Evolutionary conservation across 2,888 invertebrate genomes (phyloP).

Genomic region (Meganola albula): DNA sequence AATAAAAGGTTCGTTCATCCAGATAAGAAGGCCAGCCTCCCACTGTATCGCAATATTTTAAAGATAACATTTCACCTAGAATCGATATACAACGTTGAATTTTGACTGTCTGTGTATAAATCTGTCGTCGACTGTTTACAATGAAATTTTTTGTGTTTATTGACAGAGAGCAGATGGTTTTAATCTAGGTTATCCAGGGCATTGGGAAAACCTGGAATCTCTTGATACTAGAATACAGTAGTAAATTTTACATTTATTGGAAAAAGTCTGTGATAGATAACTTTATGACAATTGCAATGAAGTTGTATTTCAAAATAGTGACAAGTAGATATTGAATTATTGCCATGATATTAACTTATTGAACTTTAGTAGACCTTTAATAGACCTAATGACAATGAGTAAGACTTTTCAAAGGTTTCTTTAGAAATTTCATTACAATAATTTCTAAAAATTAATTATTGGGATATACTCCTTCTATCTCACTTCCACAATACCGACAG

Average conservation of each 20-base stretch:
- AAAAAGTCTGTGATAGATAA: too few species aligned
- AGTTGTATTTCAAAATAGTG: too few species aligned
- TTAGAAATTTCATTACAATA: too few species aligned
- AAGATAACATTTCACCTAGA: conserved; percentile 18
- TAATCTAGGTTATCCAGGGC: conserved; percentile 19
- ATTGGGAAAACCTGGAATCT: conserved; percentile 11
- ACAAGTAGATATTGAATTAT: too few species aligned
- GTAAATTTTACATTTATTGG: neutral
- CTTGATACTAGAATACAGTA: conserved; percentile 15
- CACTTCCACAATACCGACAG: too few species aligned
- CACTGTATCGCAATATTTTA: conserved; percentile 28
- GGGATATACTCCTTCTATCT: too few species aligned
- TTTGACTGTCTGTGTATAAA: conserved; percentile 48
- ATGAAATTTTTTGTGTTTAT: conserved; percentile 51
- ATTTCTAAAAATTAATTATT: too few species aligned
- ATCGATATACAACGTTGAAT: conserved; percentile 19
- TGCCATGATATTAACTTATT: too few species aligned
- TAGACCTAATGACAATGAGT: too few species aligned
- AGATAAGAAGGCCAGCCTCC: conserved; percentile 37
- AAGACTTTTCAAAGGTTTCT: too few species aligned
- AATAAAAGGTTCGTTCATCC: conserved; percentile 66
- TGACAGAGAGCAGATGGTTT: conserved; percentile 28
- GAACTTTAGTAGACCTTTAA: too few species aligned
- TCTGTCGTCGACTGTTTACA: conserved; percentile 67
- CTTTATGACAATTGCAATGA: too few species aligned